phyloP scores from a whole-genome alignment of 2,113 vertebrate species.

The Taurulus bubalis region DNA sequence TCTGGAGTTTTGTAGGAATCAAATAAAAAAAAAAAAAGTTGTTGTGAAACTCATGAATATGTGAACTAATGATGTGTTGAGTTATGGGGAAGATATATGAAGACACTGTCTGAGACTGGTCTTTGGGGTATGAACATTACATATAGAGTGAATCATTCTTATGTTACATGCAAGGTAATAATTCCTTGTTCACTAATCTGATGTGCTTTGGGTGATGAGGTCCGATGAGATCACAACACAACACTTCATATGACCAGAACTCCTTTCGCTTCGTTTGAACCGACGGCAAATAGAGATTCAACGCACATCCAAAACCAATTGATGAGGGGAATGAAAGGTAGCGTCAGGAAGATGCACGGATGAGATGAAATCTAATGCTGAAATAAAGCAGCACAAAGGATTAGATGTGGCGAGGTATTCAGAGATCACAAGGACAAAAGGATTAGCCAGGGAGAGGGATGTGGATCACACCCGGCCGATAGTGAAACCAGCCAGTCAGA shows the following conservation, averaged over 20 bases:
- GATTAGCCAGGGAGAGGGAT: conserved; percentile 75
- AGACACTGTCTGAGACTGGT: conserved; percentile 7
- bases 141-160: background rate
- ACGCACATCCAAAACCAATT: conserved; percentile 30
- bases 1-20: conserved; percentile 3
- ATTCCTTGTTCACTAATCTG: conserved; percentile 6
- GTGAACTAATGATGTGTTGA: conserved; percentile 18
- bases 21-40: background rate
- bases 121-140: background rate
- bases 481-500: conserved; percentile 70
- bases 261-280: conserved; percentile 4
- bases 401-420: conserved; percentile 74
- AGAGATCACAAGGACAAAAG: conserved; percentile 76
- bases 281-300: conserved; percentile 21
- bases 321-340: conserved; percentile 53
- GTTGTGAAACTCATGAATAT: conserved; percentile 5
- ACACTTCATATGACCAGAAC: conserved; percentile 17
- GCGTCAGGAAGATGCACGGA: conserved; percentile 40
- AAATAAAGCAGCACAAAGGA: conserved; percentile 73
- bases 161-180: background rate
- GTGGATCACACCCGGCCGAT: conserved; percentile 76
- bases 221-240: conserved; percentile 6
- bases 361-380: conserved; percentile 64
- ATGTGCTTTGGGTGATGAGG: conserved; percentile 17
- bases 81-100: background rate